Evolutionary conservation across 2,113 vertebrate genomes (phyloP).

Genomic region (Eublepharis macularius): DNA sequence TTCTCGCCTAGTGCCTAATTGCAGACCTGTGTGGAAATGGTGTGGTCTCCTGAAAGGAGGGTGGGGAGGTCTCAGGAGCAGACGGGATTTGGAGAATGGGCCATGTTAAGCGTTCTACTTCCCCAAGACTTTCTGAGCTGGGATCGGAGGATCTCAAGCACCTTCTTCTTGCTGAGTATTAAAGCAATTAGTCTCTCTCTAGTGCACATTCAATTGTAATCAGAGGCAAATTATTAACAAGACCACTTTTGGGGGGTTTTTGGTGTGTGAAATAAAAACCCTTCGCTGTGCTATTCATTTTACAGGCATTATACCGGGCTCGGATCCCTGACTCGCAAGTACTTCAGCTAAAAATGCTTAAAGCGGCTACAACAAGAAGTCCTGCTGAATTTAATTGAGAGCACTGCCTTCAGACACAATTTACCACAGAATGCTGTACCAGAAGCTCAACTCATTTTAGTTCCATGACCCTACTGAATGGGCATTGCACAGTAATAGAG

Average conservation of each 20-base stretch:
- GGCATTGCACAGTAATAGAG: not conserved
- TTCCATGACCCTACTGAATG: not conserved
- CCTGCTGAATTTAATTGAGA: not conserved
- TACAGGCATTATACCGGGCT: not conserved
- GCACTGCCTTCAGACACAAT: not conserved
- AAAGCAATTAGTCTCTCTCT: not conserved
- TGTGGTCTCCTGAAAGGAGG: not conserved
- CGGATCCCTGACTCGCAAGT: not conserved
- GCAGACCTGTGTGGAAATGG: not conserved
- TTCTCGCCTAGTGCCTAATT: slow-evolving; percentile 6
- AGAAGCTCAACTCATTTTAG: not conserved
- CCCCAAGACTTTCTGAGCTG: not conserved
- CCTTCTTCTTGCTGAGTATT: slow-evolving; percentile 2
- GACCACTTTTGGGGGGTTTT: not conserved
- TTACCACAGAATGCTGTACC: not conserved
- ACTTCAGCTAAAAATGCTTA: not conserved
- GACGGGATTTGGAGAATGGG: not conserved
- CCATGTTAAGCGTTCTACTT: not conserved
- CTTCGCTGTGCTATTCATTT: not conserved
- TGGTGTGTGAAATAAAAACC: not conserved
- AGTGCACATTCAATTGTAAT: slow-evolving; percentile 13
- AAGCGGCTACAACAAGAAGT: not conserved
- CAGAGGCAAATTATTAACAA: slow-evolving; percentile 12
- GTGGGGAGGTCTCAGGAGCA: not conserved
- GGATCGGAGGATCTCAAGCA: slow-evolving; percentile 6